These are phyloP conservation scores for Cylindroiulus punctatus DNA, from an alignment of 2,888 invertebrate species.

Conservation along the genomic window DNA sequence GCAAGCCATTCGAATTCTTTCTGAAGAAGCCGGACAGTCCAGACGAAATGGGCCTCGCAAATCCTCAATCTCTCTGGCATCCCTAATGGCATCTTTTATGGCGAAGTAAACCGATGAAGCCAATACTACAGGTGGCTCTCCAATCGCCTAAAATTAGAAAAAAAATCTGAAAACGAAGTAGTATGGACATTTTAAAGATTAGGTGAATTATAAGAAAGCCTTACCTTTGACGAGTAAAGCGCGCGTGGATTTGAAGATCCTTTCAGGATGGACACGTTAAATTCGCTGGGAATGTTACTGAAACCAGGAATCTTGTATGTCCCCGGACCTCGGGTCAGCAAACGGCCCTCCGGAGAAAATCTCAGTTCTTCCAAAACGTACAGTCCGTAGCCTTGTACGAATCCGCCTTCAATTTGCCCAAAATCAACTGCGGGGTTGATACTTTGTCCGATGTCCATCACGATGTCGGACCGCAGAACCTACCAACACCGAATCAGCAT, in stretches of 20 bases:
- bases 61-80: conserved; percentile 79
- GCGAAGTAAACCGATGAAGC: conserved; percentile 90
- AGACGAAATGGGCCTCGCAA: conserved; percentile 72
- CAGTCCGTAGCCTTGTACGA: conserved; percentile 92
- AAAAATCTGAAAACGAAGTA: background rate
- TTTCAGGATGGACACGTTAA: conserved; percentile 91
- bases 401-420: conserved; percentile 95
- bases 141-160: conserved; percentile 79
- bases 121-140: conserved; percentile 93
- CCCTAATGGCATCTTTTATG: conserved; percentile 84
- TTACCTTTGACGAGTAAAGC: conserved; percentile 93
- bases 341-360: conserved; percentile 82
- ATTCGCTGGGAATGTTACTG: conserved; percentile 88
- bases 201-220: too few relatives aligned
- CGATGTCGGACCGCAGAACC: conserved; percentile 88
- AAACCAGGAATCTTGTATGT: conserved; percentile 95
- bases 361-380: conserved; percentile 90
- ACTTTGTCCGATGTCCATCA: conserved; percentile 96
- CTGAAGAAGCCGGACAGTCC: conserved; percentile 88
- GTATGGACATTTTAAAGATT: too few relatives aligned
- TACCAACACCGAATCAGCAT: conserved; percentile 61
- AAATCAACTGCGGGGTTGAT: conserved; percentile 96
- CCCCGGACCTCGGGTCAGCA: conserved; percentile 89
- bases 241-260: conserved; percentile 90
- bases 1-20: conserved; percentile 89